phyloP scores from a whole-genome alignment of 2,113 vertebrate species.

The Macrotus californicus region DNA sequence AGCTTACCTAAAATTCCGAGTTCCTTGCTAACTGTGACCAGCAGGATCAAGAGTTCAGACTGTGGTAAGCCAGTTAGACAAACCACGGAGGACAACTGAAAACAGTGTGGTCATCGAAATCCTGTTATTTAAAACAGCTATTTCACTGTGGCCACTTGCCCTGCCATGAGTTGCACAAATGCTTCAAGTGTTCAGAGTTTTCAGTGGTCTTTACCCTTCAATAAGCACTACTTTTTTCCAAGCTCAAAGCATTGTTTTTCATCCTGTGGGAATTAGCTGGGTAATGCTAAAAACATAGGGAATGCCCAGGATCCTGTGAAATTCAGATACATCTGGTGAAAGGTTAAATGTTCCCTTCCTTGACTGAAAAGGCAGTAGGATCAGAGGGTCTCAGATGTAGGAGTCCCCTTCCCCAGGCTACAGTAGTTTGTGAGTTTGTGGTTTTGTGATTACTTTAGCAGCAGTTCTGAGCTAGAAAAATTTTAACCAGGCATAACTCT shows the following conservation, averaged over 20 bases:
- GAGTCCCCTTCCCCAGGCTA: neutral
- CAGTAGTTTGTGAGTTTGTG: neutral
- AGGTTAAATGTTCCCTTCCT: neutral
- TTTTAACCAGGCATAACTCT: slow-evolving; percentile 43
- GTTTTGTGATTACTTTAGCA: slow-evolving; percentile 57
- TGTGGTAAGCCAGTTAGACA: neutral
- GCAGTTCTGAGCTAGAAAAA: slow-evolving; percentile 19
- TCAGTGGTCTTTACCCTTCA: neutral
- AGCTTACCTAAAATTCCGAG: neutral
- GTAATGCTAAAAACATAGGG: neutral
- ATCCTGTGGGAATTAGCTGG: neutral
- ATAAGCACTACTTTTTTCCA: neutral
- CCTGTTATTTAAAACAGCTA: slow-evolving; percentile 13
- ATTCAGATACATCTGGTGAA: neutral
- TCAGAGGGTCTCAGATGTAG: neutral
- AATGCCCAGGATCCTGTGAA: neutral
- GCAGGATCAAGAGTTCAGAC: neutral
- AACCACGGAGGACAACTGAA: neutral
- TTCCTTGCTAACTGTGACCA: neutral
- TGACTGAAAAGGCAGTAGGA: neutral
- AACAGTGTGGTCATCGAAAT: neutral
- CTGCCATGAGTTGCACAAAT: neutral
- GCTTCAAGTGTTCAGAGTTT: neutral
- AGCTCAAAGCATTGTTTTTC: neutral
- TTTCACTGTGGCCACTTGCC: neutral